Percentiles rank a stretch among this genome's conserved stretches.
These are phyloP conservation scores for Emberiza fucata DNA, from an alignment of 2,113 vertebrate genomes.

Conservation along the genomic window DNA sequence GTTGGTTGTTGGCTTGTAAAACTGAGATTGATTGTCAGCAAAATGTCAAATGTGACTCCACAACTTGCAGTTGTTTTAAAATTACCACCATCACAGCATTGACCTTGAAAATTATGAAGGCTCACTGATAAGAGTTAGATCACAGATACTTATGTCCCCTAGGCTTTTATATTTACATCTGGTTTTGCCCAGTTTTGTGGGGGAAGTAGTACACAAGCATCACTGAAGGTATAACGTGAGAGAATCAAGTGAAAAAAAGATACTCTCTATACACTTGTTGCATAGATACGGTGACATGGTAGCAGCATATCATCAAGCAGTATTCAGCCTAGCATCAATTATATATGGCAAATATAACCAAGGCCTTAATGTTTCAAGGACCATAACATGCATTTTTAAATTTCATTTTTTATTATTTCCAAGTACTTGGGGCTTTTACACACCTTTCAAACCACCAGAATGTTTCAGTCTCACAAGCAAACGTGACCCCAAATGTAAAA, in stretches of 20 bases:
- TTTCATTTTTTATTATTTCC: fast-evolving
- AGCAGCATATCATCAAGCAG: neutral
- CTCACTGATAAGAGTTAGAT: neutral
- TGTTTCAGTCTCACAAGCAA: fast-evolving
- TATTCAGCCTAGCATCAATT: neutral
- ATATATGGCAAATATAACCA: neutral
- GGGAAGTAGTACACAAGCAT: neutral
- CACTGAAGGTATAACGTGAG: neutral
- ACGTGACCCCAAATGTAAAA: neutral
- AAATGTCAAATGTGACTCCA: neutral
- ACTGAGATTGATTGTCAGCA: neutral
- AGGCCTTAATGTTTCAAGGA: neutral
- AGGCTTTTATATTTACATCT: neutral
- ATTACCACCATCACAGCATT: neutral
- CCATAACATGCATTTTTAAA: neutral
- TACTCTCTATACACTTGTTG: neutral
- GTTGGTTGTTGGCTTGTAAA: neutral
- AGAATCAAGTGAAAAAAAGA: neutral
- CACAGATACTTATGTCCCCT: neutral
- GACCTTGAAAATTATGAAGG: neutral
- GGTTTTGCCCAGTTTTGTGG: neutral
- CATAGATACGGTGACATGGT: neutral
- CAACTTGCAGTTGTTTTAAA: neutral
- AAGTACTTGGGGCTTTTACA: neutral
- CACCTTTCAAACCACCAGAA: neutral